Percentiles rank a stretch among this genome's conserved stretches.
These are phyloP conservation scores for Oxyteleia sp. DNA, from an alignment of 2,888 invertebrate genomes.

Conservation along the genomic window DNA sequence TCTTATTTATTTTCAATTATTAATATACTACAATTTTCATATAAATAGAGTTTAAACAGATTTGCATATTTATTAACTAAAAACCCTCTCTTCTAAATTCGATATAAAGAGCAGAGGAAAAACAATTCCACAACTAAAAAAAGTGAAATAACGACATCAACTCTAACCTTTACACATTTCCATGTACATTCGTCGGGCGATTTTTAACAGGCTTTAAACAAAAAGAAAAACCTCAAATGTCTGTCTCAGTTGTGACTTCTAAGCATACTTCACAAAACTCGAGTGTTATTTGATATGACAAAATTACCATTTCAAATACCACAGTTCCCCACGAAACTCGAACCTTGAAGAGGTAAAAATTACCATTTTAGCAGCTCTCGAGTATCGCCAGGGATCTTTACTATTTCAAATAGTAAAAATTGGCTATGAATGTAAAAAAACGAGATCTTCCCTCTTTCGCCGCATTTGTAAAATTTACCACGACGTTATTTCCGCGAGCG, in stretches of 20 bases:
- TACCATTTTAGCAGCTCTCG: conserved; percentile 59
- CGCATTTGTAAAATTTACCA: too few relatives aligned
- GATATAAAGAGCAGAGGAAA: too few relatives aligned
- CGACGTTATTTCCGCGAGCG: too few relatives aligned
- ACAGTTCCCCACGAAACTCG: conserved; percentile 58
- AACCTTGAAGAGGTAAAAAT: conserved; percentile 60
- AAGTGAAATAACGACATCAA: too few relatives aligned
- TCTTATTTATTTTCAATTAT: too few relatives aligned
- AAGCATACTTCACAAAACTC: conserved; percentile 70
- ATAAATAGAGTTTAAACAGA: too few relatives aligned
- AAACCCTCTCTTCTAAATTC: too few relatives aligned
- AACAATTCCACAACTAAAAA: too few relatives aligned
- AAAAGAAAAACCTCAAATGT: conserved; percentile 55
- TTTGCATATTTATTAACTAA: too few relatives aligned
- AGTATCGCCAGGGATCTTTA: conserved; percentile 30
- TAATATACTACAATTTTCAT: too few relatives aligned
- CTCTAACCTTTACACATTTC: too few relatives aligned
- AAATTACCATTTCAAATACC: conserved; percentile 72
- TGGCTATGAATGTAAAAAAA: conserved; percentile 49
- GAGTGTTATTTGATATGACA: conserved; percentile 72
- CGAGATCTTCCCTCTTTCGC: too few relatives aligned
- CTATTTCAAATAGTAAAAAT: conserved; percentile 55
- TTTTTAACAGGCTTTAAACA: conserved; percentile 57
- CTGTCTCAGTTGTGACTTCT: conserved; percentile 68
- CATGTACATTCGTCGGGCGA: conserved; percentile 34